Evolutionary conservation across 1,140 invertebrate genomes (phyloP).

Genomic region (Batillaria attramentaria): DNA sequence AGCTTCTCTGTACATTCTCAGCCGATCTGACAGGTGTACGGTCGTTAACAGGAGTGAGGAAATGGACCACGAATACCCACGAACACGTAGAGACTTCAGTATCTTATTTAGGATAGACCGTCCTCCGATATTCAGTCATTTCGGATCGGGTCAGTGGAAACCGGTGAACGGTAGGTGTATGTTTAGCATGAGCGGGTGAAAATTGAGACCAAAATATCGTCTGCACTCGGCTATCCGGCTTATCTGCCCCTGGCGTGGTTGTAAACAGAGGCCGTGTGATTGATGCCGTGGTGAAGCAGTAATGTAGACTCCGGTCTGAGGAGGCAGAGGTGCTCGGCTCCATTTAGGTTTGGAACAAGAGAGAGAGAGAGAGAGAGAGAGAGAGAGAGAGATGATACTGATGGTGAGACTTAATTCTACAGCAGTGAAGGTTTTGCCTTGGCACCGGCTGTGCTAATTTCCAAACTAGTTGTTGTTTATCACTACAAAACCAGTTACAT

Average conservation of each 20-base stretch:
- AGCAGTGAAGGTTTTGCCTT: too few species aligned
- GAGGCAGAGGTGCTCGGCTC: neutral
- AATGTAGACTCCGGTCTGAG: neutral
- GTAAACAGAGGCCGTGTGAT: neutral
- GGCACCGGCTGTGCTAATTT: too few species aligned
- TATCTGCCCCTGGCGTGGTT: slow-evolving; percentile 4
- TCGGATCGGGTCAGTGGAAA: slow-evolving; percentile 5
- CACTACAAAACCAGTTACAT: too few species aligned
- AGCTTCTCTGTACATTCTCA: too few species aligned
- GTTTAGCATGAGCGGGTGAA: neutral
- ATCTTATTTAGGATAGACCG: too few species aligned
- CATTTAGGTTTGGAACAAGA: neutral
- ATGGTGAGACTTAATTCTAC: too few species aligned
- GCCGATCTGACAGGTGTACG: too few species aligned
- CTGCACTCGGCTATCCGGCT: neutral
- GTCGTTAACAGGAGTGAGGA: neutral
- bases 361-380: neutral
- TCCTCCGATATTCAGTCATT: neutral
- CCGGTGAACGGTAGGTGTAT: neutral
- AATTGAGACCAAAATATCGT: slow-evolving; percentile 1
- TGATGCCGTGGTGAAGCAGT: neutral
- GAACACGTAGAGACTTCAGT: too few species aligned
- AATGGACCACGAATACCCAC: neutral
- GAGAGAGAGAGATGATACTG: too few species aligned
- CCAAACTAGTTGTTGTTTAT: too few species aligned